phyloP scores from a whole-genome alignment of 1,140 invertebrate genomes.

The Phocides pigmalion region DNA sequence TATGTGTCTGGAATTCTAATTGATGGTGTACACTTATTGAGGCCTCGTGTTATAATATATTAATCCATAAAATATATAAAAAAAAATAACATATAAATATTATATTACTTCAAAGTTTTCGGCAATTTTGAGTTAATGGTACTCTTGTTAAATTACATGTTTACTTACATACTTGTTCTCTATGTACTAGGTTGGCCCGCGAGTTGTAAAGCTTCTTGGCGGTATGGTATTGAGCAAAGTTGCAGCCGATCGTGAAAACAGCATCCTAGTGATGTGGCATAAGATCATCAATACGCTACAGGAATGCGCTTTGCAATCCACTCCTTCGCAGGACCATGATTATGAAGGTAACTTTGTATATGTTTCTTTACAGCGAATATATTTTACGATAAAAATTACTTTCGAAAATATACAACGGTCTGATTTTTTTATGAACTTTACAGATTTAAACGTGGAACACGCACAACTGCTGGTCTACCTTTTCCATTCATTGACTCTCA shows the following conservation, averaged over 20 bases:
- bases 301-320: constrained; percentile 88
- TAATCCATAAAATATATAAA: no score
- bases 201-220: constrained; percentile 90
- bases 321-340: constrained; percentile 84
- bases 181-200: constrained; percentile 90
- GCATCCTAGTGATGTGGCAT: constrained; percentile 95
- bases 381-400: no score
- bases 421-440: constrained; percentile 53
- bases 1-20: no score
- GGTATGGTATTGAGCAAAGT: constrained; percentile 91
- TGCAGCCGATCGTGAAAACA: constrained; percentile 93
- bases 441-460: constrained; percentile 98
- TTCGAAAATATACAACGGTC: no score
- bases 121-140: no score
- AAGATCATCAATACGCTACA: constrained; percentile 94
- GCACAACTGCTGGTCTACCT: constrained; percentile 96
- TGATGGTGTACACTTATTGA: no score
- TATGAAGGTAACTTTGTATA: constrained; percentile 86
- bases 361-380: neutral
- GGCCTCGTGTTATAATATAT: no score
- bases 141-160: no score
- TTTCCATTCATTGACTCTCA: constrained; percentile 96
- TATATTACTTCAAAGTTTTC: no score
- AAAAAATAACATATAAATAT: no score
- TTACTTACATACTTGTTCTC: constrained; percentile 61